Percentiles rank a stretch among this genome's conserved stretches.
These are phyloP conservation scores for Haliclona indistincta DNA, from an alignment of 37 sponge, comb jelly and placozoan genomes.

Conservation along the genomic window DNA sequence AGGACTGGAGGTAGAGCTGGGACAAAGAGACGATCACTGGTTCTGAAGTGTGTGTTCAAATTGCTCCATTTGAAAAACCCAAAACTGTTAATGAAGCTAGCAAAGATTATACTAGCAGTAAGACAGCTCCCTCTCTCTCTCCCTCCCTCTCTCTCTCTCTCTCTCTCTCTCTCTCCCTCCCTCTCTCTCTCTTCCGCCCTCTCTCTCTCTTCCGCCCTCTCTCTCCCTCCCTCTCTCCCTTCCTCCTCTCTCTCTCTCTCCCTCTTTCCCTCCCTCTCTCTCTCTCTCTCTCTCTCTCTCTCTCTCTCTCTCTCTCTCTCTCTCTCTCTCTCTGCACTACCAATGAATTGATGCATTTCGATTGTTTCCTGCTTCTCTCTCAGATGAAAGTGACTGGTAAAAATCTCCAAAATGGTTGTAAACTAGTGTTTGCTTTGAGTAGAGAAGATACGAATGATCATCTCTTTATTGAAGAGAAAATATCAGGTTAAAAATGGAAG, in stretches of 20 bases:
- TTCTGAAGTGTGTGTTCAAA: conserved; percentile 51
- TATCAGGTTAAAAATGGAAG: conserved; percentile 27
- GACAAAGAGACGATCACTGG: conserved; percentile 35
- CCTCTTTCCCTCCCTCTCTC: too few species aligned
- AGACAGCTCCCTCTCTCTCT: conserved; percentile 9
- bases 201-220: too few species aligned
- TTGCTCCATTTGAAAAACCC: conserved; percentile 66
- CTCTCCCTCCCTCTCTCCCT: background rate
- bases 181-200: background rate
- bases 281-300: conserved; percentile 37
- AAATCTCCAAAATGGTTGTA: conserved; percentile 79
- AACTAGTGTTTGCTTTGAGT: conserved; percentile 69
- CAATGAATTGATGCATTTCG: background rate
- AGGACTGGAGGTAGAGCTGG: conserved; percentile 64
- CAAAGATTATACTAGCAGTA: conserved; percentile 69
- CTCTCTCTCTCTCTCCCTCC: background rate
- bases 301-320: conserved; percentile 35
- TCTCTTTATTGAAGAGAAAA: conserved; percentile 51
- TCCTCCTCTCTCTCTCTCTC: background rate
- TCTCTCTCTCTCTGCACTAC: conserved; percentile 14
- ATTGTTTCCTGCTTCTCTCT: background rate
- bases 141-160: background rate
- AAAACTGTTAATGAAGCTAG: conserved; percentile 58
- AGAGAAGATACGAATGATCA: conserved; percentile 66
- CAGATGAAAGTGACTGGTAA: conserved; percentile 87